Base-by-base conservation (phyloP, 2,888 invertebrate species). In the Anoplius nigerrimus region DNA sequence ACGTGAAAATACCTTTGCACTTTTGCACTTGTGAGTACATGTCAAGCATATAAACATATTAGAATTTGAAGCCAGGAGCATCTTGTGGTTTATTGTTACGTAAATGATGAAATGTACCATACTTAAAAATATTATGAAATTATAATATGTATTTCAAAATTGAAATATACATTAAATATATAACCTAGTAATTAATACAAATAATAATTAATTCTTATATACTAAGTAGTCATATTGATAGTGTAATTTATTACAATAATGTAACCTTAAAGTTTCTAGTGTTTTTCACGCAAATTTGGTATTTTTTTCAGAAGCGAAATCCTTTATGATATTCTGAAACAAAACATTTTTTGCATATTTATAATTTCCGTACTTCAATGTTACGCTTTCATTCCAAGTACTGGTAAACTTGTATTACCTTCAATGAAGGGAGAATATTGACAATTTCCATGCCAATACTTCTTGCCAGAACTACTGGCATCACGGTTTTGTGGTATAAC, bases 401-500 rank as follows among this genome's bases (percentile, higher is more conserved):
- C 52, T n/a, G 18, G 27, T 62, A 5, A 22, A 13, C 5, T 42
- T 52, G 15, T 13, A 6, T 69, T 88, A 94, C 94, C 92, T 97
- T 97, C 27, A 97, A 82, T 27, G 93, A 93, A 55, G 91, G 90
- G 18, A 95, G 83, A n/a, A 94, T 93, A 83, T 97, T 93, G 0
- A 94, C 93, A 27, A 96, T 84, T 86, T 96, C 95, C 63, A 97
- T 89, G 0, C 97, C 97, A 11, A 97, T 84, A 84, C 95, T 95
- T 77, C 98, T 91, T 1, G 94, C 87, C n/a, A 96, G 87, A 0
- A 97, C 95, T 0, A 95, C 82, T 0, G 97, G 96, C 34, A 93
- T 90, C 48, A 93, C 90, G 54, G 93, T 92, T 8, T 93, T 92
- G 65, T 92, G 92, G 88, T 98, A 98, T 6, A 99, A 90, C 54